Evolutionary conservation across 2,888 invertebrate species (phyloP).

Genomic region (Diogma glabrata): DNA sequence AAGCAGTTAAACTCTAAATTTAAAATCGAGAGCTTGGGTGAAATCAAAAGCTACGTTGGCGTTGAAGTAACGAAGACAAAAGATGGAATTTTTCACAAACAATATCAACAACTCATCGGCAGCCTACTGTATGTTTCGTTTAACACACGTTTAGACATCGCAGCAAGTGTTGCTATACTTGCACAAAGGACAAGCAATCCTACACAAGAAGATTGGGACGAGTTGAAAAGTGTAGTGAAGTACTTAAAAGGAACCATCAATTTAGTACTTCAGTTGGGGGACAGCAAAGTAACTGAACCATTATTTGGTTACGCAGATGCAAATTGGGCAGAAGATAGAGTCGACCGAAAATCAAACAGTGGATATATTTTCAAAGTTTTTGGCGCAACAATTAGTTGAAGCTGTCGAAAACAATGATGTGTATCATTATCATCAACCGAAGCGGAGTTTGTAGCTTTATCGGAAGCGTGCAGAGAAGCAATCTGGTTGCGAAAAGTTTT

Average conservation of each 20-base stretch:
- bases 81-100: no score
- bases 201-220: not conserved
- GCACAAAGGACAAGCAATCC: not conserved
- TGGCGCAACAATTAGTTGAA: no score
- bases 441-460: no score
- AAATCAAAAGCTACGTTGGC: not conserved
- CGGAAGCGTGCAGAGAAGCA: no score
- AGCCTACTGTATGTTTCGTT: not conserved
- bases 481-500: no score
- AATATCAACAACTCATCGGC: not conserved
- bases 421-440: no score
- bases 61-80: not conserved
- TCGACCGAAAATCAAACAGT: conserved; percentile 25
- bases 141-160: not conserved
- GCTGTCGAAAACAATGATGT: no score
- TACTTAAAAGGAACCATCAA: not conserved
- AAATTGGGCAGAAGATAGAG: conserved; percentile 25
- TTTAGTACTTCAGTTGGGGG: no score
- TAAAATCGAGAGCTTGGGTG: not conserved
- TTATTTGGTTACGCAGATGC: conserved; percentile 24
- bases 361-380: conserved; percentile 21
- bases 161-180: not conserved
- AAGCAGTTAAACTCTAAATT: not conserved
- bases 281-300: not conserved
- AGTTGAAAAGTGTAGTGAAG: not conserved